Evolutionary conservation across 2,113 vertebrate genomes (phyloP).

Genomic region (Falco punctatus): DNA sequence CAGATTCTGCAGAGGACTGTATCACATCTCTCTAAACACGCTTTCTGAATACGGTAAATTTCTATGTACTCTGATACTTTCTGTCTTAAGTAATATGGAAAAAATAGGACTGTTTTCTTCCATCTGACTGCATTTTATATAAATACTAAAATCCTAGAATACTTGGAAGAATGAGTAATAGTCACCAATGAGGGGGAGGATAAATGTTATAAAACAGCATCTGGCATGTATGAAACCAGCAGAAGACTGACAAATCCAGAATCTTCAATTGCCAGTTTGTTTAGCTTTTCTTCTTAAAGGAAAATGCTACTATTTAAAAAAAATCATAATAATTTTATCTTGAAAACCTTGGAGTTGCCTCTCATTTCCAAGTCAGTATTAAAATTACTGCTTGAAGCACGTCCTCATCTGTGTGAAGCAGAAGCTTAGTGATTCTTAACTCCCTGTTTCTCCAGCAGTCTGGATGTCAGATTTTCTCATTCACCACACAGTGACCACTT

Average conservation of each 20-base stretch:
- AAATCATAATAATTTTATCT: neutral
- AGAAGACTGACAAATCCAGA: conserved; percentile 27
- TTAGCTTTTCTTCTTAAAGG: conserved; percentile 8
- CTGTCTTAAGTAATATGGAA: neutral
- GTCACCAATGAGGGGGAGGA: conserved; percentile 51
- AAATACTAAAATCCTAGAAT: conserved; percentile 45
- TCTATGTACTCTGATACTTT: neutral
- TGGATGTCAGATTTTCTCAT: neutral
- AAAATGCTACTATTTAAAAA: neutral
- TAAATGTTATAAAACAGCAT: conserved; percentile 58
- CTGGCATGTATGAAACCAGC: conserved; percentile 30
- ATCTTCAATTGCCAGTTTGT: neutral
- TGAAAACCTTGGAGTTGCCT: neutral
- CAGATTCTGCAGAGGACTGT: neutral
- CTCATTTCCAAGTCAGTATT: neutral
- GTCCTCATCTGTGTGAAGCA: neutral
- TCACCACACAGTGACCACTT: neutral
- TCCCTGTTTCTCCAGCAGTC: neutral
- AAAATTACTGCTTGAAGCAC: neutral
- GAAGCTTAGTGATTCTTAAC: neutral
- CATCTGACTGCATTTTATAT: conserved; percentile 17
- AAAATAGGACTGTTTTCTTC: neutral
- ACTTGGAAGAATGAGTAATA: conserved; percentile 55
- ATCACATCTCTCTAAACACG: neutral
- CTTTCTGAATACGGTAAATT: neutral